Evolutionary conservation across 2,888 invertebrate genomes (phyloP).

Genomic region (Drosophila merina): DNA sequence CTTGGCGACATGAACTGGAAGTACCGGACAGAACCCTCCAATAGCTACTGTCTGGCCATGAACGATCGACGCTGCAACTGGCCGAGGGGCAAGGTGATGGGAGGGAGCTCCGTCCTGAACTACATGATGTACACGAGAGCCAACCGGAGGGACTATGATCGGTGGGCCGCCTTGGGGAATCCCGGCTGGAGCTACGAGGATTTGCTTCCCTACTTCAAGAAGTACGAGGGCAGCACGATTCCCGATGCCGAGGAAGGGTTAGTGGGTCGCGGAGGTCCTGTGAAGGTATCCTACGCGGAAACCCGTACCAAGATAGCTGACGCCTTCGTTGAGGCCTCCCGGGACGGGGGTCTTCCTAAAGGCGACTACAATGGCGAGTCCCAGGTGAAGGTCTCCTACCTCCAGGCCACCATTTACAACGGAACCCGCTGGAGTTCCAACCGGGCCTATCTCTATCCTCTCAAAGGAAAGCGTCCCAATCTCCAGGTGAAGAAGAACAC

Average conservation of each 20-base stretch:
- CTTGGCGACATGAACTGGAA: conserved; percentile 90
- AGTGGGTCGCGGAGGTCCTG: conserved; percentile 85
- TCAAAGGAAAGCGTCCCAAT: conserved; percentile 85
- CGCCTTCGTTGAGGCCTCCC: conserved; percentile 87
- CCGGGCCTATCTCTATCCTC: conserved; percentile 86
- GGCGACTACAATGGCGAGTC: conserved; percentile 88
- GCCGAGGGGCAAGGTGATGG: conserved; percentile 92
- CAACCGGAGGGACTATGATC: conserved; percentile 89
- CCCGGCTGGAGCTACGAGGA: conserved; percentile 89
- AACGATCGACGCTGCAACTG: conserved; percentile 89
- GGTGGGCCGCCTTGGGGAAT: conserved; percentile 89
- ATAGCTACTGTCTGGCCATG: conserved; percentile 89
- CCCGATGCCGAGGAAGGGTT: conserved; percentile 84
- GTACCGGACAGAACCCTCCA: conserved; percentile 90
- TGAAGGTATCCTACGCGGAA: conserved; percentile 85
- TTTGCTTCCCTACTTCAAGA: conserved; percentile 90
- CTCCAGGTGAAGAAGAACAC: conserved; percentile 86
- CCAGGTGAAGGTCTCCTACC: conserved; percentile 86
- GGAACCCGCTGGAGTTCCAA: conserved; percentile 86
- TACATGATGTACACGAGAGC: conserved; percentile 92
- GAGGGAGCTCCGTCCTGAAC: conserved; percentile 92
- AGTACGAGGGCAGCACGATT: conserved; percentile 89
- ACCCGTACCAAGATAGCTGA: conserved; percentile 86
- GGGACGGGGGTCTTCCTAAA: conserved; percentile 86
- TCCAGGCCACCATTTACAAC: conserved; percentile 86